Evolutionary conservation across 2,113 vertebrate species (phyloP).

Genomic region (Guaruba guarouba): DNA sequence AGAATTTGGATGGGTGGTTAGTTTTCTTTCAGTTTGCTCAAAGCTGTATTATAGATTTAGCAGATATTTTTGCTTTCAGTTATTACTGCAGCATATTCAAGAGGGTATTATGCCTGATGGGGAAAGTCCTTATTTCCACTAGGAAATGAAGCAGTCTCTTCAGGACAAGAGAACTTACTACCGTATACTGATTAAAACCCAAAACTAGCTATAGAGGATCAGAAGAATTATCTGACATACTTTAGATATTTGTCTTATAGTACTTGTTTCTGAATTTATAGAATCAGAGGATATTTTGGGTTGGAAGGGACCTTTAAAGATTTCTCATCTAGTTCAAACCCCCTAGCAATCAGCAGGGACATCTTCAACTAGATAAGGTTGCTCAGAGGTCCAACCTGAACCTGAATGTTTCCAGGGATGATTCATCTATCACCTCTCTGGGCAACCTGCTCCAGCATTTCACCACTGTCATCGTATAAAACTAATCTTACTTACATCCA

Average conservation of each 20-base stretch:
- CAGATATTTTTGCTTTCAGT: neutral
- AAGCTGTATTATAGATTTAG: neutral
- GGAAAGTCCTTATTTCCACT: neutral
- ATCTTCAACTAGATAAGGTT: neutral
- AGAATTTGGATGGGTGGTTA: accelerated
- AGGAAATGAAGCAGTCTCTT: neutral
- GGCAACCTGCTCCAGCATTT: neutral
- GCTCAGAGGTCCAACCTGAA: neutral
- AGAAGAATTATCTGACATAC: neutral
- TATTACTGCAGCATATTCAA: neutral
- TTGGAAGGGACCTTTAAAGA: neutral
- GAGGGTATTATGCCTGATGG: neutral
- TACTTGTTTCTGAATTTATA: neutral
- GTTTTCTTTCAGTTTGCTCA: neutral
- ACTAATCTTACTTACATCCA: neutral
- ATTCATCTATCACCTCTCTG: no score
- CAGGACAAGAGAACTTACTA: neutral
- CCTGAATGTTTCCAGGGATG: neutral
- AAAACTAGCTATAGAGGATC: neutral
- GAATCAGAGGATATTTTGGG: no score
- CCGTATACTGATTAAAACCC: neutral
- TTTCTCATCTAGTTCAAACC: neutral
- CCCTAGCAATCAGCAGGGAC: neutral
- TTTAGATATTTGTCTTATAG: neutral
- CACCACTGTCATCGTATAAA: neutral